These are phyloP conservation scores for Catostomus latipinnis DNA, from an alignment of 2,797 vertebrate genomes.

Conservation along the genomic window DNA sequence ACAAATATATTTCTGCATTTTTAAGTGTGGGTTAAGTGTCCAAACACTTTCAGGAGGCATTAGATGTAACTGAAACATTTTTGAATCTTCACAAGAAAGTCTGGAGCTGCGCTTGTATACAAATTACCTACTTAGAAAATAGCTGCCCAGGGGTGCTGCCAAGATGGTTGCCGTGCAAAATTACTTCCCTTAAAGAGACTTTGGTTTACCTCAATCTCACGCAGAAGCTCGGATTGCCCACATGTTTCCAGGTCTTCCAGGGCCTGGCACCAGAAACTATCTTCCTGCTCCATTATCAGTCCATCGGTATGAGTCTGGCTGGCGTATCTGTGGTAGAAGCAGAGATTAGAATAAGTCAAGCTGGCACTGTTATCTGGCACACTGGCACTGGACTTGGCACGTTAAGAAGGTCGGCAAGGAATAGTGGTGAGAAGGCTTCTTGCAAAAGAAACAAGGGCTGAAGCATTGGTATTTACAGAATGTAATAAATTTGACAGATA, in stretches of 20 bases:
- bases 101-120: too few relatives aligned
- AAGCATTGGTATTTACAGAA: not conserved
- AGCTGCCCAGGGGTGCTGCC: too few relatives aligned
- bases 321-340: conserved; percentile 62
- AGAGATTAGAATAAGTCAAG: conserved; percentile 25
- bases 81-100: too few relatives aligned
- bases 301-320: conserved; percentile 86
- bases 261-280: conserved; percentile 97
- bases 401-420: not conserved
- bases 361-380: not conserved
- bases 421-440: not conserved
- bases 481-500: not conserved
- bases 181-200: too few relatives aligned
- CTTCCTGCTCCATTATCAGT: conserved; percentile 86
- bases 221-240: conserved; percentile 94
- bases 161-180: too few relatives aligned
- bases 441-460: not conserved
- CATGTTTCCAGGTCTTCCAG: conserved; percentile 98
- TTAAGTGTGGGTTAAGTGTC: too few relatives aligned
- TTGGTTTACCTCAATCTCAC: conserved; percentile 92
- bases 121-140: too few relatives aligned
- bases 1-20: too few relatives aligned
- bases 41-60: too few relatives aligned
- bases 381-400: conserved; percentile 36
- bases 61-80: too few relatives aligned